A percentile compares a stretch with the other conserved stretches of the same genome.
phyloP scores from a whole-genome alignment of 2,888 invertebrate genomes.

The Oscheius onirici region DNA sequence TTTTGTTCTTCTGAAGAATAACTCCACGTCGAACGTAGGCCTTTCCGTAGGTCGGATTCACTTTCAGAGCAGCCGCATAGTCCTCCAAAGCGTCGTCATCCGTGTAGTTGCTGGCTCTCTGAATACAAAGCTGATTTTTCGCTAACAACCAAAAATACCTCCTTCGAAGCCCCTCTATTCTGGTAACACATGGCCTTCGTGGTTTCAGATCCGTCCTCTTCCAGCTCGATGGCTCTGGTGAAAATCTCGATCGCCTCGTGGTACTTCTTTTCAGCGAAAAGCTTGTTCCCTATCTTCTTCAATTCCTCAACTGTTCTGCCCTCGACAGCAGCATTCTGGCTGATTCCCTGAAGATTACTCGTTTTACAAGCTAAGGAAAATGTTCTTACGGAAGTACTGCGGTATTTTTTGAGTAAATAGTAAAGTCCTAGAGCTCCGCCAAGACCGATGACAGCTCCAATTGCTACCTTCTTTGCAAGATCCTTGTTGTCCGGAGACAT shows the following conservation, averaged over 20 bases:
- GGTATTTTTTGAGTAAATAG: constrained; percentile 4
- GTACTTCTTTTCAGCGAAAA: constrained; percentile 33
- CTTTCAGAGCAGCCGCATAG: constrained; percentile 36
- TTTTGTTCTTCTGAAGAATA: constrained; percentile 16
- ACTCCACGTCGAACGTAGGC: constrained; percentile 63
- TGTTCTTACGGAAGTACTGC: not conserved
- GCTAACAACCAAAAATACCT: constrained; percentile 26
- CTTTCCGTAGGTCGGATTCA: constrained; percentile 73
- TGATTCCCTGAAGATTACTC: not conserved
- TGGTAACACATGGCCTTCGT: constrained; percentile 35
- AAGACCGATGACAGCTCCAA: constrained; percentile 17
- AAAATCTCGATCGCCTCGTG: constrained; percentile 36
- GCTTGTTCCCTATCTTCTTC: constrained; percentile 35
- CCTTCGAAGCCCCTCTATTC: constrained; percentile 36
- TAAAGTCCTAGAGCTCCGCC: constrained; percentile 20
- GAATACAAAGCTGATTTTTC: not conserved
- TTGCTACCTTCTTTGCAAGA: constrained; percentile 19
- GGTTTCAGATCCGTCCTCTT: constrained; percentile 21
- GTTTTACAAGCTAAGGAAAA: not conserved
- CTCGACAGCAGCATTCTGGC: not conserved
- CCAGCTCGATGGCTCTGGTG: constrained; percentile 23
- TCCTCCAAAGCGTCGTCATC: constrained; percentile 34
- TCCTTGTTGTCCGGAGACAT: constrained; percentile 28
- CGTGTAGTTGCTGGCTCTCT: constrained; percentile 15
- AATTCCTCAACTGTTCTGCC: constrained; percentile 18